These are phyloP conservation scores for Sitophilus oryzae DNA, from an alignment of 1,140 invertebrate species.

Conservation along the genomic window DNA sequence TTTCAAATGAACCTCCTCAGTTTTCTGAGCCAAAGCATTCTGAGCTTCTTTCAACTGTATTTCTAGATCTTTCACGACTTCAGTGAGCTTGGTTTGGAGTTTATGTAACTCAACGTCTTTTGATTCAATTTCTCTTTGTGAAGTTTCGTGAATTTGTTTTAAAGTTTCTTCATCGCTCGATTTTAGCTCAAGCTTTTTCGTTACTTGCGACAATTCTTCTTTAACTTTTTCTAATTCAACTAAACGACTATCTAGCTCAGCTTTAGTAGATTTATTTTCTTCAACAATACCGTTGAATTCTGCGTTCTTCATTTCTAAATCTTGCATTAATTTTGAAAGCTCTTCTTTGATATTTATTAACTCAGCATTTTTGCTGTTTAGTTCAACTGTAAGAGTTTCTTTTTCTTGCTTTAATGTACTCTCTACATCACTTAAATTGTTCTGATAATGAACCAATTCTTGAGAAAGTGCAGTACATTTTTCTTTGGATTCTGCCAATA, in stretches of 20 bases:
- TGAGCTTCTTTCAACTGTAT: constrained; percentile 1
- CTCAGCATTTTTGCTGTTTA: constrained; percentile 3
- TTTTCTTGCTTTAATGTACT: constrained; percentile 12
- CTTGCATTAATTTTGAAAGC: neutral
- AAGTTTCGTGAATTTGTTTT: constrained; percentile 6
- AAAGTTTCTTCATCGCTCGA: constrained; percentile 5
- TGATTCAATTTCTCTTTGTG: constrained; percentile 1
- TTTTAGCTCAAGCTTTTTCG: constrained; percentile 15
- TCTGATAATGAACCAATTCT: constrained; percentile 18
- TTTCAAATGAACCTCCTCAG: constrained; percentile 6
- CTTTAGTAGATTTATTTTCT: neutral
- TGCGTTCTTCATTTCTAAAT: neutral
- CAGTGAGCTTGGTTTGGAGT: constrained; percentile 7
- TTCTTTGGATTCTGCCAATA: constrained; percentile 6
- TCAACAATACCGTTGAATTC: neutral
- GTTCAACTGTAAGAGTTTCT: constrained; percentile 1
- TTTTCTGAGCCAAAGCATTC: constrained; percentile 12
- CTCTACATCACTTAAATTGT: constrained; percentile 19
- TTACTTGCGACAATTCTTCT: constrained; percentile 16
- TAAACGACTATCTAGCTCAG: neutral
- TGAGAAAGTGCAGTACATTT: constrained; percentile 8
- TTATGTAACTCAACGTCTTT: constrained; percentile 6
- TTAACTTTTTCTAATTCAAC: constrained; percentile 22
- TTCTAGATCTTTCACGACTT: constrained; percentile 14
- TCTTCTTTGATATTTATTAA: constrained; percentile 7